Base-by-base conservation (phyloP, 1,140 invertebrate species). In the Holotrichia oblita region DNA sequence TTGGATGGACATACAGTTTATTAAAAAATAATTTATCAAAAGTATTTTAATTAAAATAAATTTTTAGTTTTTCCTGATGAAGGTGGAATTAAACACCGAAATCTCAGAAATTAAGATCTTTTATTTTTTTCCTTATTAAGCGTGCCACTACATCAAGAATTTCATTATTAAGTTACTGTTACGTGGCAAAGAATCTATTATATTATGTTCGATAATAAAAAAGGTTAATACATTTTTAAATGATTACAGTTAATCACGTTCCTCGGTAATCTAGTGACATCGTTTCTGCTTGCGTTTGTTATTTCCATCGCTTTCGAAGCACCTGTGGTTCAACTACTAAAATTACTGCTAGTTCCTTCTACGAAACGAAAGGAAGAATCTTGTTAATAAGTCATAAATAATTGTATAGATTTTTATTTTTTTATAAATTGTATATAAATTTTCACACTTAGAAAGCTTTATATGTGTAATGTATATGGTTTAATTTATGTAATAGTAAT, bases 261-360 rank as follows among this genome's bases (percentile, higher is more conserved):
- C 87, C 91, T 94, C 77, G 94, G 94, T 7, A 95, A 95, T 81
- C 88, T 93, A 4, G 93, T 95, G 6, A 89, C 93, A 22, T 93
- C 94, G 0, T 95, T 95, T 83, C 81, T 93, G 24, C 84, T 91
- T n/a, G 93, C 94, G 0, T 95, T 95, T 83, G 89, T 91, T 79
- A 91, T 95, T 78, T 95, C 94, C 3, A 86, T 95, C 48, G 89
- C 91, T 7, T 92, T 95, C 80, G 94, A 95, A 85, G 93, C 94
- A 20, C 94, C 94, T 6, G 88, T 94, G 24, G 93, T 96, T 48
- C 90, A 93, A 83, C 85, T 96, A 77, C 87, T 95, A 17, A 95
- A 94, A 88, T 90, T 95, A 61, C 85, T 88, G 69, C 87, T 90
- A 59, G 55, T 22, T 4, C 59, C 55, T 40, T 69, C 76, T 22